phyloP scores from a whole-genome alignment of 2,888 invertebrate species.

The Shargacucullia verbasci region DNA sequence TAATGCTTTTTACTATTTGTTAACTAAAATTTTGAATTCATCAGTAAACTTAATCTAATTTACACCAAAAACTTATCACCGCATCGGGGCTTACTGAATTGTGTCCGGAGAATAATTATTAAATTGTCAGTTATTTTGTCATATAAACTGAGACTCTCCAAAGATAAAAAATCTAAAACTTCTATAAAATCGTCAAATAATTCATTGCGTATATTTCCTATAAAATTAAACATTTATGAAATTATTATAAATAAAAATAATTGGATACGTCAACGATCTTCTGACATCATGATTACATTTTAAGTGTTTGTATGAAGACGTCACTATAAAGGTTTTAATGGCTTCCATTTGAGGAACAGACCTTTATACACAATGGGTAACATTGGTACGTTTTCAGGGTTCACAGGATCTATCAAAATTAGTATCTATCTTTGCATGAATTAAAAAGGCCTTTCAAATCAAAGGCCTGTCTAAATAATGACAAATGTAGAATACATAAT shows the following conservation, averaged over 20 bases:
- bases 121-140: constrained; percentile 79
- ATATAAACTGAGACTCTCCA: constrained; percentile 73
- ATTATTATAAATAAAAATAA: constrained; percentile 52
- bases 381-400: too few relatives aligned
- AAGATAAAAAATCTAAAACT: constrained; percentile 73
- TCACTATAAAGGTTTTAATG: too few relatives aligned
- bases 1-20: constrained; percentile 7
- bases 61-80: constrained; percentile 76
- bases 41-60: constrained; percentile 44
- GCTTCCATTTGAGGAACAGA: too few relatives aligned
- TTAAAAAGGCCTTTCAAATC: too few relatives aligned
- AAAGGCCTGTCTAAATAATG: too few relatives aligned
- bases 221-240: constrained; percentile 75
- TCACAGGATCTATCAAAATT: too few relatives aligned
- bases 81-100: constrained; percentile 73
- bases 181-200: constrained; percentile 72
- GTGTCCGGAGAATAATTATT: constrained; percentile 69
- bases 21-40: constrained; percentile 51
- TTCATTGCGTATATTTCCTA: constrained; percentile 69
- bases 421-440: too few relatives aligned
- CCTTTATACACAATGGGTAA: too few relatives aligned
- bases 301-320: too few relatives aligned
- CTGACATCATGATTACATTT: constrained; percentile 10
- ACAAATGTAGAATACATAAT: too few relatives aligned
- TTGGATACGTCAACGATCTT: constrained; percentile 21